phyloP scores from a whole-genome alignment of 2,888 invertebrate species.

The Trypoxylon attenuatum region DNA sequence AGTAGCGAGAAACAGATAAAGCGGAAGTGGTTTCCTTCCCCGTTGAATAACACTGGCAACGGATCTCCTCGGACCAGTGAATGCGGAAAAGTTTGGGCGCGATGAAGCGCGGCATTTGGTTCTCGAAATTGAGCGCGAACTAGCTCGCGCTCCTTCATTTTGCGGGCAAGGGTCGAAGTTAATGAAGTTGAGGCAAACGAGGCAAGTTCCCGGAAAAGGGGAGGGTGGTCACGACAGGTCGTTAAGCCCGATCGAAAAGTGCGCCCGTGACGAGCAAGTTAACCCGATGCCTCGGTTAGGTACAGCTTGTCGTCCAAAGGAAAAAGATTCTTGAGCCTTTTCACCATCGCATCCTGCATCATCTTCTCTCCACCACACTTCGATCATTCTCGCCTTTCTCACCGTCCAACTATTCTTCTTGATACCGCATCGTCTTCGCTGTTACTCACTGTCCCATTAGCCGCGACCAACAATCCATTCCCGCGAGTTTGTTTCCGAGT shows the following conservation, averaged over 20 bases:
- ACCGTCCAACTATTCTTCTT: conserved; percentile 4
- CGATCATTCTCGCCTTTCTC: too few species aligned
- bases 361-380: too few species aligned
- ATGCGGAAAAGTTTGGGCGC: too few species aligned
- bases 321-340: too few species aligned
- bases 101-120: too few species aligned
- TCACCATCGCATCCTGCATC: too few species aligned
- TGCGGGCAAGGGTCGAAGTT: conserved; percentile 10
- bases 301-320: conserved; percentile 8
- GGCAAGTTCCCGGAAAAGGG: conserved; percentile 26
- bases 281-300: conserved; percentile 29
- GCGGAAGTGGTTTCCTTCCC: too few species aligned
- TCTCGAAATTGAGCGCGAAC: too few species aligned
- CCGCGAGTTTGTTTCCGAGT: too few species aligned
- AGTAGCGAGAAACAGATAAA: too few species aligned
- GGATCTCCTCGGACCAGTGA: too few species aligned
- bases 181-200: conserved; percentile 26
- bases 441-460: conserved; percentile 44
- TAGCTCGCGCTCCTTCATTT: conserved; percentile 4
- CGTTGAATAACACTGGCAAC: too few species aligned
- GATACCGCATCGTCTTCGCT: conserved; percentile 5
- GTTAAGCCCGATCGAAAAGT: conserved; percentile 45
- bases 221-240: conserved; percentile 24
- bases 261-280: conserved; percentile 22
- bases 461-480: conserved; percentile 31